Base-by-base conservation (phyloP, 1,140 invertebrate genomes). In the Sinonovacula constricta region DNA sequence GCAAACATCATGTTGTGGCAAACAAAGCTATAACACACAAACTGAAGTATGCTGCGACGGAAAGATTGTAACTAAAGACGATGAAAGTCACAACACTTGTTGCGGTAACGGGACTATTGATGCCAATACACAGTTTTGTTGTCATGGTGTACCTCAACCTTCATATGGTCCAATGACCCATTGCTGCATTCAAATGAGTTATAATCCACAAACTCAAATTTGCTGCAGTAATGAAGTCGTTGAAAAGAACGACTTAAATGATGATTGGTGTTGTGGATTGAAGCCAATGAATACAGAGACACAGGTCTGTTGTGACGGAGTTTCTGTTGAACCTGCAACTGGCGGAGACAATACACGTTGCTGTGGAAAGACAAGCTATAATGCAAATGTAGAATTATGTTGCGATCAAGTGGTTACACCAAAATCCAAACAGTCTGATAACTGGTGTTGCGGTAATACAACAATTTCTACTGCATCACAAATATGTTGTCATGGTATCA, bases 231-330 rank as follows among this genome's bases (percentile, higher is more conserved):
- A 69, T 53, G 33, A 22, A 26, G 57, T 78, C 10, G 34, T 66
- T 59, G 53, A 54, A 22, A 76, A 76, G 36, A 36, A 59, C n/a
- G 51, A 66, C 15, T 59, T 49, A 7, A 26, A 57, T n/a, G 54
- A 57, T 22, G 24, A 57, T 24, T 57, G 54, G 54, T n/a, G 15
- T n/a, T 57, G 54, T 57, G 54, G 54, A 14, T 7, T 12, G 5
- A 57, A 15, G 10, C 7, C 54, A 7, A 14, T 57, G 22, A 57
- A 57, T 26, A 57, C 54, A 57, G 15, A n/a, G 10, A 62, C n/a
- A 12, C 53, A 78, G 62, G 59, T 78, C 18, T 78, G 75, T 34
- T 78, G 75, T 60, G 75, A 78, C 10, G 75, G 75, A 36, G 10
- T 45, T 3, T 60, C 33, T 63, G 65, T 69, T 60, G 65, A 78